Conservation (phyloP, 2,797 vertebrate genomes). For the Rhabdomys pumilio region DNA sequence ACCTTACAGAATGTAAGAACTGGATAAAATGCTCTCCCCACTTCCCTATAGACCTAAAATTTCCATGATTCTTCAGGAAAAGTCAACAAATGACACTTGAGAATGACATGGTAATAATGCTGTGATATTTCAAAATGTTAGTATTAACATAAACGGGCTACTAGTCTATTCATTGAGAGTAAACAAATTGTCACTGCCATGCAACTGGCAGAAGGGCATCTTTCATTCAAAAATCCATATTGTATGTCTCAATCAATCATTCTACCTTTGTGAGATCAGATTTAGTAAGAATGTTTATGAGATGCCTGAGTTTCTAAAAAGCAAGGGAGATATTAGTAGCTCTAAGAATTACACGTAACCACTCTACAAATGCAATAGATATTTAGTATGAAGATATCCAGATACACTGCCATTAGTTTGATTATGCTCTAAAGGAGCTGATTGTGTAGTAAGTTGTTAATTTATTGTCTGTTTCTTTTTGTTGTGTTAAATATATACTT, state of each 20-base stretch:
- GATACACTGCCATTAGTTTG: background rate
- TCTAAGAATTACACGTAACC: background rate
- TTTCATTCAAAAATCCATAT: slow-evolving; percentile 72
- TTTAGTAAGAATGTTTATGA: slow-evolving; percentile 56
- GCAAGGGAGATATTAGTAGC: background rate
- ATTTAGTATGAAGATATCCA: background rate
- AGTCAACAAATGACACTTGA: slow-evolving; percentile 80
- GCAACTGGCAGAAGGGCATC: slow-evolving; percentile 72
- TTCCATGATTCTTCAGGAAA: slow-evolving; percentile 70
- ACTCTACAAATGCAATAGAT: background rate
- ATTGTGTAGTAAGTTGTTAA: background rate
- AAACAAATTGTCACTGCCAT: slow-evolving; percentile 72
- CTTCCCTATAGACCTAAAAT: slow-evolving; percentile 66
- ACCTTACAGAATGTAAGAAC: slow-evolving; percentile 21
- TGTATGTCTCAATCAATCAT: slow-evolving; percentile 77
- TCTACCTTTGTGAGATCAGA: slow-evolving; percentile 18
- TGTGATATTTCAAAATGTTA: slow-evolving; percentile 84
- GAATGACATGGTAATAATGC: slow-evolving; percentile 79
- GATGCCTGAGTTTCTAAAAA: background rate
- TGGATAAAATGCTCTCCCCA: slow-evolving; percentile 58
- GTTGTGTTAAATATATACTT: background rate
- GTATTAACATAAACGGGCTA: slow-evolving; percentile 82
- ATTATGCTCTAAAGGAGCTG: background rate
- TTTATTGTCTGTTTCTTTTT: background rate
- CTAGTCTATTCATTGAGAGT: slow-evolving; percentile 68